Conservation (phyloP, 2,113 vertebrate species). For the Heterotilapia buettikoferi region DNA sequence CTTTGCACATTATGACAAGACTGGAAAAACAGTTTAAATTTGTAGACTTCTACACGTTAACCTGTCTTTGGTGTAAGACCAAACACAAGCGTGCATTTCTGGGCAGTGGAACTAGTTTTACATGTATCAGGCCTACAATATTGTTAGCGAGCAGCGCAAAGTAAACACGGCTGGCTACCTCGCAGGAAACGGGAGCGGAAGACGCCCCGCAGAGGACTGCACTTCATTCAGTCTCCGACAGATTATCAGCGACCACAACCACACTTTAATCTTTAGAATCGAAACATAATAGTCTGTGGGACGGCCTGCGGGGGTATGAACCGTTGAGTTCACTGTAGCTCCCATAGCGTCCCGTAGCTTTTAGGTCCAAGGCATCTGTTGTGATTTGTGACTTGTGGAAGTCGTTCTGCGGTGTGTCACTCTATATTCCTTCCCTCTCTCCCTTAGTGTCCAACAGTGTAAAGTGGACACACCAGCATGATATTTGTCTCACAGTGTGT, state of each 20-base stretch:
- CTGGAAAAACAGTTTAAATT: background rate
- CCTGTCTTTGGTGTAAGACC: background rate
- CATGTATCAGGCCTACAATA: background rate
- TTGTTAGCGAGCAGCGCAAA: constrained; percentile 16
- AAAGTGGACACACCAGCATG: background rate
- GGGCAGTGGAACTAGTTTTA: background rate
- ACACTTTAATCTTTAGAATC: background rate
- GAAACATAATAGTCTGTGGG: background rate
- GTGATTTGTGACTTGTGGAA: background rate
- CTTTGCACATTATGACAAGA: background rate
- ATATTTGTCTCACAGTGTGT: background rate
- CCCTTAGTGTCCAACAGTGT: background rate
- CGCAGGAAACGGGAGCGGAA: constrained; percentile 54
- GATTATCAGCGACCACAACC: background rate
- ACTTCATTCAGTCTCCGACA: constrained; percentile 11
- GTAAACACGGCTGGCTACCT: constrained; percentile 48
- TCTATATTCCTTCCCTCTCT: background rate
- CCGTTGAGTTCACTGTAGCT: background rate
- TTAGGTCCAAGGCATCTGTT: background rate
- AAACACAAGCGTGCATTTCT: background rate
- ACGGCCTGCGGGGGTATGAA: background rate
- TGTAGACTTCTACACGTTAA: background rate
- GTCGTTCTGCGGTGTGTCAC: background rate
- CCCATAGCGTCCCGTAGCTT: background rate
- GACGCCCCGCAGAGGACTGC: constrained; percentile 49